Conservation (phyloP, 2,888 invertebrate genomes). For the Peribatodes rhomboidaria region DNA sequence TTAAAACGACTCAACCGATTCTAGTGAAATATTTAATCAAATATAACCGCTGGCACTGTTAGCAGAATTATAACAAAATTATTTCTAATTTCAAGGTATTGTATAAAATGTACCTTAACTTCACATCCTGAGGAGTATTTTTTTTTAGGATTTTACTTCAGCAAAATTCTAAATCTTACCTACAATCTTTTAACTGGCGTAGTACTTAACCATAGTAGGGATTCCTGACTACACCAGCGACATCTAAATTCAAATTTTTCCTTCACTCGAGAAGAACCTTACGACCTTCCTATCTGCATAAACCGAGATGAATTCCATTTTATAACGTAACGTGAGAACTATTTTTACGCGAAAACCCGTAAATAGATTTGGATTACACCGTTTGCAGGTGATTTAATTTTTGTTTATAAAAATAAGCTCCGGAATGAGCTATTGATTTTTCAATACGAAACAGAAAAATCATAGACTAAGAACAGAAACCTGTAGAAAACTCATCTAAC, state of each 20-base stretch:
- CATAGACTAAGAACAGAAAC: too few species aligned
- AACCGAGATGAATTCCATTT: slow-evolving; percentile 77
- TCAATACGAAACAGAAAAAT: background rate
- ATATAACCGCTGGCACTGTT: too few species aligned
- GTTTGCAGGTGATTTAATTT: slow-evolving; percentile 43
- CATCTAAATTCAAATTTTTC: slow-evolving; percentile 84
- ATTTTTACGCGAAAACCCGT: slow-evolving; percentile 57
- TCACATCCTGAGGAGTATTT: too few species aligned
- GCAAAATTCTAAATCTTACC: too few species aligned
- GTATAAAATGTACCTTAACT: too few species aligned
- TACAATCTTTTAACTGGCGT: background rate
- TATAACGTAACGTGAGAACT: slow-evolving; percentile 68
- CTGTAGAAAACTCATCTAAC: too few species aligned
- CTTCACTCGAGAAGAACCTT: slow-evolving; percentile 63
- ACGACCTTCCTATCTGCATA: slow-evolving; percentile 73
- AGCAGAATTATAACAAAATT: too few species aligned
- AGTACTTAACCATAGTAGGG: slow-evolving; percentile 20
- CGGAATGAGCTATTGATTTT: background rate
- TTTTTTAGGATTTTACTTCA: too few species aligned
- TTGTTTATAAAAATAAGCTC: slow-evolving; percentile 22
- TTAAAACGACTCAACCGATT: too few species aligned
- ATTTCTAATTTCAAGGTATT: too few species aligned
- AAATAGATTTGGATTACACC: slow-evolving; percentile 55
- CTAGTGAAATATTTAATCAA: too few species aligned
- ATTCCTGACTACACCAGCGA: slow-evolving; percentile 58